Base-by-base conservation (phyloP, 2,888 invertebrate genomes). In the Perdita meconis region DNA sequence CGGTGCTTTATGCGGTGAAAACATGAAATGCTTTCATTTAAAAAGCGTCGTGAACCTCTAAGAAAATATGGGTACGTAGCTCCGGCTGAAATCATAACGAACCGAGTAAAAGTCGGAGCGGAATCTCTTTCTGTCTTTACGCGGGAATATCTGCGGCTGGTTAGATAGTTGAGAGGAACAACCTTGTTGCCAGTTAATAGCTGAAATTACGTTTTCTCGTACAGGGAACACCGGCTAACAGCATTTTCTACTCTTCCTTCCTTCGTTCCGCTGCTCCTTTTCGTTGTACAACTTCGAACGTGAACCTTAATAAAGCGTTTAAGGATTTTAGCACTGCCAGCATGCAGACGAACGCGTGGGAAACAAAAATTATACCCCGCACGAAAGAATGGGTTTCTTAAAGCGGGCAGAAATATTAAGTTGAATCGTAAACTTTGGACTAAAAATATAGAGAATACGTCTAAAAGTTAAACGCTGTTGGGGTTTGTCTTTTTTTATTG, bases 151-250 rank as follows among this genome's bases (percentile, higher is more conserved):
- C 68, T 38, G 71, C 68, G 73, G 74, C 55, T 70, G 82, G 74
- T 71, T 73, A 73, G 65, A 75, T 40, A 59, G 74, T 63, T 44
- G 57, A 51, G 66, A 50, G 76, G 80, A 82, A 83, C 80, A 80
- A 80, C 71, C 78, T 73, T 74, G 80, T 80, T 79, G 80, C 50
- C 77, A 65, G 77, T 82, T 86, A 85, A 85, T 85, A 80, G 78
- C 66, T 70, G 47, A 80, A 86, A 86, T 85, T 82, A 81, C 82
- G 78, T 84, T 85, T 82, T 68, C 81, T 79, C 78, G 82, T 81
- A 80, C 74, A 61, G 36, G 50, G 66, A 66, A 73, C 69, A 50
- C 55, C 73, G 63, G 71, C 72, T 75, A 85, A 86, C 84, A 70
- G 71, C 66, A 55, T 79, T 84, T 78, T 73, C 65, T 64, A 60